Percentiles rank a stretch among this genome's conserved stretches.
These are phyloP conservation scores for Junonia oenone DNA, from an alignment of 2,888 invertebrate genomes.

Conservation along the genomic window DNA sequence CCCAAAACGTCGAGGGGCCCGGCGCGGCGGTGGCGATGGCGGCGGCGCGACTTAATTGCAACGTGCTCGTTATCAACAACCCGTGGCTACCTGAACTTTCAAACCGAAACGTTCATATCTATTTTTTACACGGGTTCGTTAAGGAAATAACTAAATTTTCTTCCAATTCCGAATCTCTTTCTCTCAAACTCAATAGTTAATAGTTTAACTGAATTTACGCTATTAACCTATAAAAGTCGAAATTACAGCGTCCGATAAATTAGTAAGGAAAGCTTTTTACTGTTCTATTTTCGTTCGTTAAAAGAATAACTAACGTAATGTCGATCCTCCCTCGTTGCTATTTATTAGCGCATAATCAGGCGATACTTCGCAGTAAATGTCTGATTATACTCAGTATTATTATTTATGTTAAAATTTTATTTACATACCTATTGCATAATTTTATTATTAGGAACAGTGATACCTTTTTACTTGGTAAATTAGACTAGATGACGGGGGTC, in stretches of 20 bases:
- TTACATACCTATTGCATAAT: too few species aligned
- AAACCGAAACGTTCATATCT: constrained; percentile 28
- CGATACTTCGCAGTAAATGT: background rate
- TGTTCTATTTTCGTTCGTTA: background rate
- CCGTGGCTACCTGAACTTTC: constrained; percentile 39
- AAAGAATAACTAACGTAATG: constrained; percentile 1
- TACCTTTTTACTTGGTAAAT: too few species aligned
- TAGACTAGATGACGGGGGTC: too few species aligned
- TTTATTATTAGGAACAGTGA: too few species aligned
- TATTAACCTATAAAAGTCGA: constrained; percentile 1
- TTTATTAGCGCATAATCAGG: background rate
- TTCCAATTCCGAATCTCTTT: background rate
- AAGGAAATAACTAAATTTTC: constrained; percentile 19
- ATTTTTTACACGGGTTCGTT: constrained; percentile 18
- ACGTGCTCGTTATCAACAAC: constrained; percentile 45
- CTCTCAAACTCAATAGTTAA: constrained; percentile 2
- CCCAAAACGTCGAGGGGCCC: constrained; percentile 33
- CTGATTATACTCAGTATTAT: background rate
- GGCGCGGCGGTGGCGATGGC: too few species aligned
- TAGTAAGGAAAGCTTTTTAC: background rate
- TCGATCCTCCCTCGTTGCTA: background rate
- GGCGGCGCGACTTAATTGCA: constrained; percentile 41
- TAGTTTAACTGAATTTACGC: background rate
- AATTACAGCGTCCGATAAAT: background rate
- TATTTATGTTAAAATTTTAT: background rate